Conservation (phyloP, 2,888 invertebrate species). For the Drosophila setosimentum region DNA sequence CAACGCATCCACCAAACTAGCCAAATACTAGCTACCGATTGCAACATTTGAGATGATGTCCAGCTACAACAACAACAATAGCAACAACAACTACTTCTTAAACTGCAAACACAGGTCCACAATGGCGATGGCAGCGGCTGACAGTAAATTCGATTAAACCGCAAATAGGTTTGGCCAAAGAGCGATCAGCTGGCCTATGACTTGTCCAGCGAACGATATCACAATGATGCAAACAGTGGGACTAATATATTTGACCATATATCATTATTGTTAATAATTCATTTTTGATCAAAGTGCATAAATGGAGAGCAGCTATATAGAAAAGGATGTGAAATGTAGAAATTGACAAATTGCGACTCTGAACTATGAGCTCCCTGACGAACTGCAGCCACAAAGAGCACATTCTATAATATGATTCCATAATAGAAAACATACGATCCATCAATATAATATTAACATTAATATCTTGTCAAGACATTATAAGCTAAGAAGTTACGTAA, state of each 20-base stretch:
- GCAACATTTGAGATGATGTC: slow-evolving; percentile 73
- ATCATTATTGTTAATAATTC: background rate
- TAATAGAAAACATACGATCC: background rate
- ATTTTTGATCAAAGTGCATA: background rate
- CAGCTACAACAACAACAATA: slow-evolving; percentile 33
- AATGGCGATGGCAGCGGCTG: slow-evolving; percentile 62
- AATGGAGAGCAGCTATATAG: background rate
- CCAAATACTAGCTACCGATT: slow-evolving; percentile 51
- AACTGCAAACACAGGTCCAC: slow-evolving; percentile 23
- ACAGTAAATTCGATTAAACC: slow-evolving; percentile 81
- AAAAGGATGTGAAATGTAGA: background rate
- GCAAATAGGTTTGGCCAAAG: slow-evolving; percentile 76
- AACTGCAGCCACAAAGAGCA: background rate
- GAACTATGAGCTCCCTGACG: accelerated
- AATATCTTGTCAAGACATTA: background rate
- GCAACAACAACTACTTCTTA: slow-evolving; percentile 9
- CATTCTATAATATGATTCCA: background rate
- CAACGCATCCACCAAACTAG: slow-evolving; percentile 48
- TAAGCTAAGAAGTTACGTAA: background rate
- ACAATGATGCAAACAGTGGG: slow-evolving; percentile 52
- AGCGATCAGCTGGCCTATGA: slow-evolving; percentile 69
- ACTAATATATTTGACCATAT: slow-evolving; percentile 2
- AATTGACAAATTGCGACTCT: background rate
- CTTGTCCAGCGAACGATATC: slow-evolving; percentile 40
- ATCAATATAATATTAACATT: background rate